Evolutionary conservation across 2,797 vertebrate genomes (phyloP), one percentile per base, ranked within the genome.

Genomic region (Orientallactaga sibirica): DNA sequence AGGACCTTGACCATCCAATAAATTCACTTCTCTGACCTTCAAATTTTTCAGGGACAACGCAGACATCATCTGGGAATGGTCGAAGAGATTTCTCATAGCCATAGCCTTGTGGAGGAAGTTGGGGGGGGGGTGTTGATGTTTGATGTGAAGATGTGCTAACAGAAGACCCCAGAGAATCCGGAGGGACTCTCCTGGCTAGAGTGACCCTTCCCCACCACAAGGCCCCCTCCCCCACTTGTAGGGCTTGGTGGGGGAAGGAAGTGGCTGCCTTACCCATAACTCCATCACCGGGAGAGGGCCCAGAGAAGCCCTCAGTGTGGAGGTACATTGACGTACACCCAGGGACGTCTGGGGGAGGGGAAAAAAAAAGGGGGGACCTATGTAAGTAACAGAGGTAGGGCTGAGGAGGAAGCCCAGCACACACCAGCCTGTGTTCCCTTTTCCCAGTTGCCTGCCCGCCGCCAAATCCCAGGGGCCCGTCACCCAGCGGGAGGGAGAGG

Each of bases 41-140:
- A 92, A 98, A 99, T 97, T 99, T 99, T 97, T 99, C 99, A 76
- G 99, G 99, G 96, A 99, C 99, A 81, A 99, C 98, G 0, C 99
- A 99, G 97, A 99, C 99, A 93, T 99, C 99, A 11, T 99, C 98
- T 75, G 97, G 27, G 19, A 98, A 98, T 7, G 97, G 61, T 25
- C 96, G 97, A 96, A 98, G 96, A 78, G 97, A 95, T 92, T 98
- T 99, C 97, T 99, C 99, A 84, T 99, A 99, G 97, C 98, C 97
- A 97, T 99, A 99, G 88, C 99, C 99, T 99, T 97, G 1, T 96
- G 98, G 95, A 97, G 68, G 96, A 93, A 90, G 90, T 80, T 76
- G 79, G 71, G 70, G 48, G 27, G 41, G 5, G 48, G 48, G 33
- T 37, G 33, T 37, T 7, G 48, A 48, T 37, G 43, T 48, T 7